These are phyloP conservation scores for Hylaeus volcanicus DNA, from an alignment of 1,140 invertebrate species.

Conservation along the genomic window DNA sequence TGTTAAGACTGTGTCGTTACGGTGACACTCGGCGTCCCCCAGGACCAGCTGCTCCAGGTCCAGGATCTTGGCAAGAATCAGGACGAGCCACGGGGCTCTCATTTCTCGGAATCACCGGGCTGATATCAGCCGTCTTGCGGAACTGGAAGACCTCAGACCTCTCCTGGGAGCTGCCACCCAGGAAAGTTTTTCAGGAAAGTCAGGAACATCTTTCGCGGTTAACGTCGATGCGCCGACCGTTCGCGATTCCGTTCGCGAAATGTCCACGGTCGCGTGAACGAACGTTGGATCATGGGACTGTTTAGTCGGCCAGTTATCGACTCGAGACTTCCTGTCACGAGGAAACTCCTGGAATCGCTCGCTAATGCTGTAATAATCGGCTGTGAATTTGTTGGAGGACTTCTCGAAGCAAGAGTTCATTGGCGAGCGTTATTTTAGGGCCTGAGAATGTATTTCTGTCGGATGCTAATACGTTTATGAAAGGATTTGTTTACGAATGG, in stretches of 20 bases:
- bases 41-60: constrained; percentile 38
- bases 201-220: constrained; percentile 56
- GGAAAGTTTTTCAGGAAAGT: constrained; percentile 30
- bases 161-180: constrained; percentile 43
- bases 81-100: constrained; percentile 56
- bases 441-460: too few relatives aligned
- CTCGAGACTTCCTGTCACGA: not conserved
- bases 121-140: constrained; percentile 42
- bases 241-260: constrained; percentile 18
- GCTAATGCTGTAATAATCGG: too few relatives aligned
- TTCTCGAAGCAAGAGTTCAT: too few relatives aligned
- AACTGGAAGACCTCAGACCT: not conserved
- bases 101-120: constrained; percentile 53
- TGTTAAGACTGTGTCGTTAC: constrained; percentile 52
- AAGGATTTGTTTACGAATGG: too few relatives aligned
- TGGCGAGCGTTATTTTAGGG: too few relatives aligned
- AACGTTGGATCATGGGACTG: constrained; percentile 15
- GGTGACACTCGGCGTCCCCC: constrained; percentile 53
- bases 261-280: not conserved
- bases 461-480: too few relatives aligned
- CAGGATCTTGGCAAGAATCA: constrained; percentile 56
- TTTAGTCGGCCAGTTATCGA: constrained; percentile 61
- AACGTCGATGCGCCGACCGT: constrained; percentile 27
- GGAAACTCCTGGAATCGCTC: not conserved
- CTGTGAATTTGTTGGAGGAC: too few relatives aligned